Conservation (phyloP, 2,113 vertebrate genomes). For the Puffinus mauretanicus region DNA sequence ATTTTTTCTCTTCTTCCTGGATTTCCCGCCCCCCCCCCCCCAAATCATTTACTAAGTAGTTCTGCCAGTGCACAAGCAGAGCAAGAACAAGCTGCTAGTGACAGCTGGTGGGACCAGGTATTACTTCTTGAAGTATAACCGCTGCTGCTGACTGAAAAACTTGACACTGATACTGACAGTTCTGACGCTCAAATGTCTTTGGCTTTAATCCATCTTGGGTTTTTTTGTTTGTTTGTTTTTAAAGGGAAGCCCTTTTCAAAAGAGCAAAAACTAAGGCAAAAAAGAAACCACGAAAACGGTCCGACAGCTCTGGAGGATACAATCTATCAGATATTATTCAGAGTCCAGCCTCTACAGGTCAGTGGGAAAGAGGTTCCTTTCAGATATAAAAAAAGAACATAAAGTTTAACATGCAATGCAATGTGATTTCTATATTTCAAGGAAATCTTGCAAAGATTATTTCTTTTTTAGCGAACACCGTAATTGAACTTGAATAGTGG, state of each 20-base stretch:
- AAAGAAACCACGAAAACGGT: slow-evolving; percentile 90
- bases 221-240: neutral
- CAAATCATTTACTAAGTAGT: neutral
- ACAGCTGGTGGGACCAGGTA: neutral
- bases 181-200: neutral
- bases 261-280: slow-evolving; percentile 92
- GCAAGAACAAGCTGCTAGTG: neutral
- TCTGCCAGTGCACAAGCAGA: neutral
- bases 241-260: slow-evolving; percentile 87
- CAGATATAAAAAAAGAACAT: neutral
- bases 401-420: neutral
- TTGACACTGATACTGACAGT: neutral
- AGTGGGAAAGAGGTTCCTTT: slow-evolving; percentile 42
- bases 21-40: fast-evolving
- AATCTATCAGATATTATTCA: slow-evolving; percentile 95
- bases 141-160: neutral
- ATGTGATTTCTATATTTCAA: neutral
- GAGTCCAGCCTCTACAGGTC: slow-evolving; percentile 85
- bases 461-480: neutral
- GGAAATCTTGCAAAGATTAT: neutral
- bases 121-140: neutral
- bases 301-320: slow-evolving; percentile 95
- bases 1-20: neutral
- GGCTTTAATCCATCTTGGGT: neutral
- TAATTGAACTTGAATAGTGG: neutral